phyloP scores from a whole-genome alignment of 2,113 vertebrate species.

The Corythoichthys intestinalis region DNA sequence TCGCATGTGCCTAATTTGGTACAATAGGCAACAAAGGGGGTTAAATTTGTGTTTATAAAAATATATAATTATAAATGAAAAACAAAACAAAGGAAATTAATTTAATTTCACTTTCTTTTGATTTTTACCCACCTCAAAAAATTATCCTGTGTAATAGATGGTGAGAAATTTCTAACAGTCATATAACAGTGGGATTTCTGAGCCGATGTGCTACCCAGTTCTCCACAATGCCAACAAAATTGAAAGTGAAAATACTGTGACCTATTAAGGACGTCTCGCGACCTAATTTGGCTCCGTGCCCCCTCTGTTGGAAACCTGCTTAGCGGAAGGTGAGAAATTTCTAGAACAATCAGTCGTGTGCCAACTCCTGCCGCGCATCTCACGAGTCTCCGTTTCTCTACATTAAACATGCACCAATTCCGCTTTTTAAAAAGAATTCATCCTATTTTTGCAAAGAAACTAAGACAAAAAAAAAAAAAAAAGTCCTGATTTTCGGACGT shows the following conservation, averaged over 20 bases:
- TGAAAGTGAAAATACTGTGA: no score
- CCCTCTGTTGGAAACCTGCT: not conserved
- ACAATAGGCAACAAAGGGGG: no score
- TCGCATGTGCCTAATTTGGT: no score
- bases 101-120: no score
- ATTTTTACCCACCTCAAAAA: no score
- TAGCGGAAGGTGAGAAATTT: constrained; percentile 33
- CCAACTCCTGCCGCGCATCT: constrained; percentile 21
- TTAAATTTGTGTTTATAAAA: no score
- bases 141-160: no score
- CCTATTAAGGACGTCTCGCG: not conserved
- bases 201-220: no score
- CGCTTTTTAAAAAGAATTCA: not conserved
- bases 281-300: not conserved
- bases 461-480: not conserved
- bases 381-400: not conserved
- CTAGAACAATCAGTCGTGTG: constrained; percentile 39
- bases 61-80: no score
- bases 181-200: not conserved
- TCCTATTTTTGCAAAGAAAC: not conserved
- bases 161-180: not conserved
- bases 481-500: no score
- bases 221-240: no score
- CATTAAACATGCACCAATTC: not conserved
- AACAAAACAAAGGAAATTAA: no score